phyloP scores from a whole-genome alignment of 1,140 invertebrate genomes.

The Calycopis cecrops region DNA sequence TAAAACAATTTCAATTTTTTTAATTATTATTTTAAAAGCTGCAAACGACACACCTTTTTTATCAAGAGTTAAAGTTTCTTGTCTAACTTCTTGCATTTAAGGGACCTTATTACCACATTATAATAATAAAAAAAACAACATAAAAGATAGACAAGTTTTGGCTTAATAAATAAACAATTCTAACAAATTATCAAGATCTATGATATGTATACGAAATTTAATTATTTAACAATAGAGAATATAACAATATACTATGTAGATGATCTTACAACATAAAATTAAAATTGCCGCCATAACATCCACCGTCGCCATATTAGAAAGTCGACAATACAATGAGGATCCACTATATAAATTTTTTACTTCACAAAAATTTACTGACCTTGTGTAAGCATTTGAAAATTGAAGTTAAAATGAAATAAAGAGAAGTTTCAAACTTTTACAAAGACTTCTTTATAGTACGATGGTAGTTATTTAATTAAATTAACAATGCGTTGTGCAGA shows the following conservation, averaged over 20 bases:
- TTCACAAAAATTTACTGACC: not conserved
- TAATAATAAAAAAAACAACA: not conserved
- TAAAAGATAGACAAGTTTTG: not conserved
- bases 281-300: not conserved
- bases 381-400: too few relatives aligned
- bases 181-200: conserved; percentile 3
- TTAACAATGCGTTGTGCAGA: too few relatives aligned
- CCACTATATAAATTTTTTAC: not conserved
- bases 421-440: too few relatives aligned
- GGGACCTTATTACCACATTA: too few relatives aligned
- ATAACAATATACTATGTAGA: not conserved
- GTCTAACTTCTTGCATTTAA: too few relatives aligned
- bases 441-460: too few relatives aligned
- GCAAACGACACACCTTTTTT: too few relatives aligned
- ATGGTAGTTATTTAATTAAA: too few relatives aligned
- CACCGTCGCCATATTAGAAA: not conserved
- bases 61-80: too few relatives aligned
- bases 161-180: not conserved
- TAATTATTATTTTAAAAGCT: too few relatives aligned
- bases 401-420: too few relatives aligned
- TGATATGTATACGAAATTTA: not conserved
- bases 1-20: too few relatives aligned
- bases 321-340: not conserved
- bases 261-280: not conserved
- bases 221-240: not conserved